These are phyloP conservation scores for Chloroclystis v-ata DNA, from an alignment of 2,888 invertebrate genomes.

Conservation along the genomic window DNA sequence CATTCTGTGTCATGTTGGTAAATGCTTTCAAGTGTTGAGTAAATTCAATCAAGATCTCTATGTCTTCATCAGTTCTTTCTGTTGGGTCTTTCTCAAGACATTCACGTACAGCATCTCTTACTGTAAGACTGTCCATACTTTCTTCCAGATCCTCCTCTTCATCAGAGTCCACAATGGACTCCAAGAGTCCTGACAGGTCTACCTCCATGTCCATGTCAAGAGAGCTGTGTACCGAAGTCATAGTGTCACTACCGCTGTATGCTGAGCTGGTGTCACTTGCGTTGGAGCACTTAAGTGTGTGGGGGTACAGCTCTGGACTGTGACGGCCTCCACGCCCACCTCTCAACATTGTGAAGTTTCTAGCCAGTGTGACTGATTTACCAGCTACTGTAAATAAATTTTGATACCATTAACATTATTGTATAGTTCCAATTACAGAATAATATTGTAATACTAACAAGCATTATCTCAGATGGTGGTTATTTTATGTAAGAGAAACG, in stretches of 20 bases:
- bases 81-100: constrained; percentile 98
- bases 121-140: constrained; percentile 92
- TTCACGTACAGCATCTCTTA: constrained; percentile 96
- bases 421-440: no score
- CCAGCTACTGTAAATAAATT: constrained; percentile 58
- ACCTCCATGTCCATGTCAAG: constrained; percentile 88
- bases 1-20: constrained; percentile 97
- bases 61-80: constrained; percentile 96
- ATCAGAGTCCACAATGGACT: constrained; percentile 97
- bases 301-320: constrained; percentile 89
- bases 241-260: constrained; percentile 97
- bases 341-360: constrained; percentile 78
- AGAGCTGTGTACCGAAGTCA: constrained; percentile 94
- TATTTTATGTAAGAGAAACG: constrained; percentile 10
- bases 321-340: constrained; percentile 78
- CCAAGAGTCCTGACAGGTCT: constrained; percentile 94
- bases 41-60: constrained; percentile 96
- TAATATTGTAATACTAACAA: neutral
- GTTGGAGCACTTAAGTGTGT: constrained; percentile 85
- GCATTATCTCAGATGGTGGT: neutral
- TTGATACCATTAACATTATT: neutral
- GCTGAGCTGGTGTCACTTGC: constrained; percentile 97
- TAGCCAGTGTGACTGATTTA: constrained; percentile 47
- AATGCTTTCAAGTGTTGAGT: constrained; percentile 98
- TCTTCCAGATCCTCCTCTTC: constrained; percentile 96